A percentile compares a stretch with the other conserved stretches of the same genome.
phyloP scores from a whole-genome alignment of 2,797 vertebrate genomes.

The Pelochelys cantorii region DNA sequence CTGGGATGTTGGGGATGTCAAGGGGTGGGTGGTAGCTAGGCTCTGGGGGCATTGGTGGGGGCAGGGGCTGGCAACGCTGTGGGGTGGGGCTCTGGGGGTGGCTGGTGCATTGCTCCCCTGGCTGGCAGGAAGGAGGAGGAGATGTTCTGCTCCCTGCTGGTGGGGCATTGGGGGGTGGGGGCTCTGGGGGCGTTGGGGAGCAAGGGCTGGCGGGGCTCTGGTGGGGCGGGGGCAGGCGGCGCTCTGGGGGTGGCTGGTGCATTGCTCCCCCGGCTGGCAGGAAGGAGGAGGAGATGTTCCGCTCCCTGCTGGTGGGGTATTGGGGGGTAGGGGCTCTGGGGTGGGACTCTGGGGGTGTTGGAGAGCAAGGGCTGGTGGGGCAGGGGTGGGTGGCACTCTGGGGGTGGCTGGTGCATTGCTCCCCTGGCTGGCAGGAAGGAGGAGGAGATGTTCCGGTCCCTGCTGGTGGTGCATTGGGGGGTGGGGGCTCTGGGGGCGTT shows the following conservation, averaged over 20 bases:
- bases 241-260: too few relatives aligned
- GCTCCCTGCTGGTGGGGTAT: constrained; percentile 75
- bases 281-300: constrained; percentile 75
- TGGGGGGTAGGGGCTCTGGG: neutral
- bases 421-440: constrained; percentile 67
- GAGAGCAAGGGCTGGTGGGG: neutral
- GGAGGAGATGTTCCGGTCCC: constrained; percentile 72
- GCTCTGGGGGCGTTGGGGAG: neutral
- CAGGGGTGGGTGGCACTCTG: too few relatives aligned
- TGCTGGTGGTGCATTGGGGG: constrained; percentile 81
- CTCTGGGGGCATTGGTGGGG: neutral
- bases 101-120: neutral
- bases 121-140: constrained; percentile 76
- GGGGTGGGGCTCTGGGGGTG: neutral
- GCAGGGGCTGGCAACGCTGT: neutral
- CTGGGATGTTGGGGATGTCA: neutral
- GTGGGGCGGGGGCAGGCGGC: neutral
- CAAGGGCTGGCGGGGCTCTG: neutral
- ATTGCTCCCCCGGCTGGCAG: constrained; percentile 32
- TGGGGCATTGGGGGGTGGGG: constrained; percentile 50
- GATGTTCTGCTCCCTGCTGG: constrained; percentile 76
- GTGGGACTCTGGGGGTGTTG: neutral
- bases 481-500: neutral
- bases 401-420: neutral
- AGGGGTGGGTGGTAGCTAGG: too few relatives aligned